Evolutionary conservation across 2,888 invertebrate genomes (phyloP), one percentile per base, ranked within the genome.

Genomic region (Tiphia femorata): DNA sequence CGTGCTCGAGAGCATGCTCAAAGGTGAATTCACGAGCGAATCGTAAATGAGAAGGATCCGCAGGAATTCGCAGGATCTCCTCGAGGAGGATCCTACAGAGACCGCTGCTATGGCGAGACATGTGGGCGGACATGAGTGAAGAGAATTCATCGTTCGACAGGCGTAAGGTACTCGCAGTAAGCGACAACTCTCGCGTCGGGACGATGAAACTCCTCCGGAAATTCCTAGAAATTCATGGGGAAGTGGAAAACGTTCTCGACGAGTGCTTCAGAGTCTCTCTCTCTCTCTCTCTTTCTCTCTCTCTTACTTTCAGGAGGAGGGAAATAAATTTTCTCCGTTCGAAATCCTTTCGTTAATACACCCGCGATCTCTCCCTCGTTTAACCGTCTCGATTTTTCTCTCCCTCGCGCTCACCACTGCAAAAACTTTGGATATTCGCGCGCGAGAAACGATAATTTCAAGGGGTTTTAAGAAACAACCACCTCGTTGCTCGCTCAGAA

Each of bases 111-210:
- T n/a, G 14, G 33, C 30, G 50, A 50, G 43, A 54, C 44, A 41
- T 49, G 48, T 50, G 50, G 48, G 58, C 37, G 46, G 47, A 40
- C 42, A 59, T 54, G 51, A 62, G 48, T 40, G 54, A 59, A 19
- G 47, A 16, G 29, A 48, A 40, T 21, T 58, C 54, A 49, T 58
- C 54, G 47, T 51, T 56, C 56, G 27, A 47, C 48, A 29, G 40
- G 51, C 59, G 56, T 59, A 59, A 59, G 56, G 43, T 56, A 48
- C 56, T 59, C 56, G 51, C 59, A n/a, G 51, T 59, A 59, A 59
- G 51, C 55, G 56, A n/a, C 56, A 56, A n/a, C n/a, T n/a, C n/a
- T 56, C 51, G 23, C 16, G 21, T 43, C 38, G 48, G 20, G n/a
- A 21, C 30, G 48, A 30, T 48, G 27, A 41, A 56, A 47, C 54